Conservation (phyloP, 2,113 vertebrate genomes). For the Saguinus midas region DNA sequence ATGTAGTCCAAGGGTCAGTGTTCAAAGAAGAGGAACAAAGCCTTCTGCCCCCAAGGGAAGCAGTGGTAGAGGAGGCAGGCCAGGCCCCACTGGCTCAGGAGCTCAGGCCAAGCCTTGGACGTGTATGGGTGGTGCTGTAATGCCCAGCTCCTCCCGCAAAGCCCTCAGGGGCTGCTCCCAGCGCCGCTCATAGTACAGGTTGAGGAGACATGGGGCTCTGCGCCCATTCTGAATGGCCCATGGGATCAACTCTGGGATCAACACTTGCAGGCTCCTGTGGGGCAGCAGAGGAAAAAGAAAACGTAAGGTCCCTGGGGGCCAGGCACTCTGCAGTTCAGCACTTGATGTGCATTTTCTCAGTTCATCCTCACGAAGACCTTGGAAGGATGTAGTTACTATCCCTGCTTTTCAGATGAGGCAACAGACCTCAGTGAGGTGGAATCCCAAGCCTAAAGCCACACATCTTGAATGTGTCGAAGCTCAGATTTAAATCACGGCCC, state of each 20-base stretch:
- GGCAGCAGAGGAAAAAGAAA: not conserved
- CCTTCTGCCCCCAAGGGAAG: not conserved
- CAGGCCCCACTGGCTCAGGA: not conserved
- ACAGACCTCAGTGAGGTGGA: not conserved
- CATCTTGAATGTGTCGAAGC: not conserved
- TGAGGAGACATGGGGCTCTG: conserved; percentile 88
- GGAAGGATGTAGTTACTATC: not conserved
- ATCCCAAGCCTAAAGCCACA: not conserved
- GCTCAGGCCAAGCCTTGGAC: not conserved
- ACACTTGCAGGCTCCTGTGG: conserved; percentile 85
- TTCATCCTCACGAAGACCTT: not conserved
- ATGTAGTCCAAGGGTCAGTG: not conserved
- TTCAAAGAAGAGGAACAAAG: not conserved
- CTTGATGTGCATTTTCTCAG: not conserved
- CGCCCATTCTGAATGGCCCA: conserved; percentile 91
- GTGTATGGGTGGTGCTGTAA: conserved; percentile 83
- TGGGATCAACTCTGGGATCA: conserved; percentile 88
- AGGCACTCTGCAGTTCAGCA: fast-evolving
- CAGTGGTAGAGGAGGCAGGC: not conserved
- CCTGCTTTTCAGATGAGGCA: not conserved
- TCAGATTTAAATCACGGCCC: not conserved
- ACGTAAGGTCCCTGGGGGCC: fast-evolving
- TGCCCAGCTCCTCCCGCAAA: conserved; percentile 90
- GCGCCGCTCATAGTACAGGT: conserved; percentile 92
- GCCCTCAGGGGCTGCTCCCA: conserved; percentile 93